phyloP scores from a whole-genome alignment of 2,797 vertebrate species.

The Sphenodon punctatus region DNA sequence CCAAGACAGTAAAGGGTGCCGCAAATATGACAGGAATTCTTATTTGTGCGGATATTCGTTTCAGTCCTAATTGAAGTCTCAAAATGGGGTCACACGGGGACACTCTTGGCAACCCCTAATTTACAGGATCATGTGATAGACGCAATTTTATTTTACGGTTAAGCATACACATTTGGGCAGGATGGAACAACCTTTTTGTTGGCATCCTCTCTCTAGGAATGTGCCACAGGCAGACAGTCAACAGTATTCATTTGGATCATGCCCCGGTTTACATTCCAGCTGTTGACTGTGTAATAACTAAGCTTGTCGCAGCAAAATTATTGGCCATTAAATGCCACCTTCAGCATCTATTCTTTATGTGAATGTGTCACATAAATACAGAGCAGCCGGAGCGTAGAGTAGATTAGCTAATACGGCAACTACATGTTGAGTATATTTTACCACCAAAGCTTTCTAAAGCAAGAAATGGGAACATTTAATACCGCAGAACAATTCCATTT shows the following conservation, averaged over 20 bases:
- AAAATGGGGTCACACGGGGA: too few species aligned
- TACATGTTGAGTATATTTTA: constrained; percentile 8
- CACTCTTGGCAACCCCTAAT: too few species aligned
- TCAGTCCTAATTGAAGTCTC: too few species aligned
- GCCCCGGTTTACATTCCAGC: background rate
- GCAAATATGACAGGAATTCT: too few species aligned
- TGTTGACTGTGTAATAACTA: background rate
- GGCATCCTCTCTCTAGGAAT: background rate
- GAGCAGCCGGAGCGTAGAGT: constrained; percentile 11
- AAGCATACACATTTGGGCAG: too few species aligned
- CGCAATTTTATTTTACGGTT: too few species aligned
- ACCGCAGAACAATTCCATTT: constrained; percentile 42
- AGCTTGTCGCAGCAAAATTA: background rate
- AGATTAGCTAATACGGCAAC: constrained; percentile 22
- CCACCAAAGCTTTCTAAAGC: background rate
- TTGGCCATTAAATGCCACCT: background rate
- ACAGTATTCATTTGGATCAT: constrained; percentile 16
- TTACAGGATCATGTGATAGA: too few species aligned
- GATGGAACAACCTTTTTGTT: background rate
- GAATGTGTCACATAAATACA: constrained; percentile 22
- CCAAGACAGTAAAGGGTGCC: too few species aligned
- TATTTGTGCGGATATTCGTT: too few species aligned
- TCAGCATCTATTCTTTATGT: constrained; percentile 41
- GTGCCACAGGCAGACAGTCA: constrained; percentile 3
- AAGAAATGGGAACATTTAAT: constrained; percentile 22